Conservation (phyloP, 2,797 vertebrate species). For the Lutjanus argentimaculatus region DNA sequence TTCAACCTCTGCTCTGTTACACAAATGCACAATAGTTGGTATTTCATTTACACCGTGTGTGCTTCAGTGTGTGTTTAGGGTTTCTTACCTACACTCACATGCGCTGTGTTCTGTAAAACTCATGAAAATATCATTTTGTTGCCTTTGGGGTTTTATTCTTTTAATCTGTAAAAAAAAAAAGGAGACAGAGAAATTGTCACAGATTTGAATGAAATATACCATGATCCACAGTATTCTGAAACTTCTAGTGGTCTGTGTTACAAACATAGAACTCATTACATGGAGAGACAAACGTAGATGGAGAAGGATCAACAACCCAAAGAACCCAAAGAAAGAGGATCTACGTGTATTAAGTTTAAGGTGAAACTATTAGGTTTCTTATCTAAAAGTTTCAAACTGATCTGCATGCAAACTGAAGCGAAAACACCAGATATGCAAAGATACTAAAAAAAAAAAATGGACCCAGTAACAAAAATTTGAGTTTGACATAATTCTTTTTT, state of each 20-base stretch:
- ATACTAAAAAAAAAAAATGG: no score
- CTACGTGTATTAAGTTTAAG: not conserved
- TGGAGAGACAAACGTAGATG: not conserved
- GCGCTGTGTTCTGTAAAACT: slow-evolving; percentile 97
- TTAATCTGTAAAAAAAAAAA: slow-evolving; percentile 89
- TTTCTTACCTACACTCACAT: slow-evolving; percentile 99
- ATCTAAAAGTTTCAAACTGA: not conserved
- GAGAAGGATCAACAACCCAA: not conserved
- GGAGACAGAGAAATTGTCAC: slow-evolving; percentile 14
- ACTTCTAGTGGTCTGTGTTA: not conserved
- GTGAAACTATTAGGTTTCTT: not conserved
- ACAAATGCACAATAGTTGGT: slow-evolving; percentile 21
- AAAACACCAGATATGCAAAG: not conserved
- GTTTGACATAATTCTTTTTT: no score
- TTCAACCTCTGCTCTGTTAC: slow-evolving; percentile 32
- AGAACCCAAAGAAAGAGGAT: not conserved
- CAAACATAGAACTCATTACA: not conserved
- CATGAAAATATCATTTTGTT: slow-evolving; percentile 92
- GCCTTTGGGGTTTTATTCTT: slow-evolving; percentile 92
- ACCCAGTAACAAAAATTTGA: no score
- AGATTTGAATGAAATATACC: not conserved
- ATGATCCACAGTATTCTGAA: not conserved
- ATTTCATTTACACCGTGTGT: slow-evolving; percentile 13
- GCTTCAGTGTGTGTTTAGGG: slow-evolving; percentile 34
- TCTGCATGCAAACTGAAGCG: not conserved